A percentile compares a stretch with the other conserved stretches of the same genome.
Conservation (phyloP, 2,888 invertebrate species). For the Bugulina stolonifera region DNA sequence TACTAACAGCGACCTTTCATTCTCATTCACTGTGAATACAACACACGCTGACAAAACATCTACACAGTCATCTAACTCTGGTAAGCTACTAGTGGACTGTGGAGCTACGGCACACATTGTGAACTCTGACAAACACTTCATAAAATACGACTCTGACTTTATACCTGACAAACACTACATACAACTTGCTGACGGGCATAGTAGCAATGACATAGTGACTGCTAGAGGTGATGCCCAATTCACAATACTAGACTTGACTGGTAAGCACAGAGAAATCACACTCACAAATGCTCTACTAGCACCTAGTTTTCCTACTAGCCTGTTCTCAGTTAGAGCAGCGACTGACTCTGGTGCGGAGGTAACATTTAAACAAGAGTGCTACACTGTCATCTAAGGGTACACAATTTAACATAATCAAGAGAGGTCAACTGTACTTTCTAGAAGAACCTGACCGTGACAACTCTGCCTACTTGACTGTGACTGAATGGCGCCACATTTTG, state of each 20-base stretch:
- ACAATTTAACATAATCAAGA: background rate
- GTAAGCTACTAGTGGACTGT: background rate
- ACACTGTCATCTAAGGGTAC: background rate
- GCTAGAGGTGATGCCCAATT: background rate
- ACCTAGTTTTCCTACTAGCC: background rate
- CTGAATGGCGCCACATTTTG: background rate
- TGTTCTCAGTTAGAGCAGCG: slow-evolving; percentile 7
- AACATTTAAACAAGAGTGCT: background rate
- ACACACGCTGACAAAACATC: no score
- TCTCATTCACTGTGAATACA: background rate
- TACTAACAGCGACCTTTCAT: background rate
- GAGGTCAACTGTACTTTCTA: background rate
- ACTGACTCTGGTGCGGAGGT: background rate
- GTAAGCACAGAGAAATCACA: background rate
- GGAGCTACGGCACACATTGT: slow-evolving; percentile 2
- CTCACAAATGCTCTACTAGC: slow-evolving; percentile 14
- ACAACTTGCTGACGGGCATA: background rate
- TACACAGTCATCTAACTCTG: background rate
- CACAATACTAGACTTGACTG: background rate
- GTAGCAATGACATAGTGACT: background rate
- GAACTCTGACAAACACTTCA: background rate
- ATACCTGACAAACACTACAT: background rate
- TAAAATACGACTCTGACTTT: background rate
- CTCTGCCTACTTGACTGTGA: background rate
- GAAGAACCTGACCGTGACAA: background rate